A percentile compares a stretch with the other conserved stretches of the same genome.
These are phyloP conservation scores for Ailurus styani DNA, from an alignment of 2,113 vertebrate genomes.

Conservation along the genomic window DNA sequence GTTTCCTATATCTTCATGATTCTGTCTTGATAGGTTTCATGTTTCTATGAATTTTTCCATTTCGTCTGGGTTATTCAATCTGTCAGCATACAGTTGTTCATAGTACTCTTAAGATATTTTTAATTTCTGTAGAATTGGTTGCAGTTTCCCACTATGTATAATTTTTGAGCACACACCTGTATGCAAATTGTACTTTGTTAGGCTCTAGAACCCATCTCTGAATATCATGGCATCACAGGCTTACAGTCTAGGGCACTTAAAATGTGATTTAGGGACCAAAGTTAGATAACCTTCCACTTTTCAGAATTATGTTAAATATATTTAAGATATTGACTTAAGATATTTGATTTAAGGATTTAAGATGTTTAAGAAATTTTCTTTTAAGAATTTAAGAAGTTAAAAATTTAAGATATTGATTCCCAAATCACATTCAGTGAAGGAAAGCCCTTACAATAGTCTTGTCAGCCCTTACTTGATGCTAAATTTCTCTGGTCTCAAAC, in stretches of 20 bases:
- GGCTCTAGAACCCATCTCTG: background rate
- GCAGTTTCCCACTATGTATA: background rate
- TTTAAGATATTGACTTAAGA: background rate
- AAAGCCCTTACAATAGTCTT: background rate
- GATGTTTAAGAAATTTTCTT: too few species aligned
- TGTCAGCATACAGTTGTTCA: background rate
- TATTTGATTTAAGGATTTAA: too few species aligned
- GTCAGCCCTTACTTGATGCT: background rate
- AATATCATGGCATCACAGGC: background rate
- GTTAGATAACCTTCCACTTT: background rate
- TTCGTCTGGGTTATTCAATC: background rate
- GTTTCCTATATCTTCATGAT: background rate
- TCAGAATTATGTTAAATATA: background rate
- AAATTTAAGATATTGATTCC: background rate
- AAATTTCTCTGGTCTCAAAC: background rate
- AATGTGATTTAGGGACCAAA: background rate
- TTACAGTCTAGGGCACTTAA: background rate
- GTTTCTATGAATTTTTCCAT: background rate
- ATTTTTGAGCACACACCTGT: background rate
- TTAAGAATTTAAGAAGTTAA: too few species aligned
- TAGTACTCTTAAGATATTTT: background rate
- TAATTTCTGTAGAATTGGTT: background rate
- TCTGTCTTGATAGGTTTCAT: background rate
- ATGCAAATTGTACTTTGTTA: background rate
- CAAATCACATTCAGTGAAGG: background rate